Conservation (phyloP, 2,113 vertebrate genomes). For the Globicephala melas region DNA sequence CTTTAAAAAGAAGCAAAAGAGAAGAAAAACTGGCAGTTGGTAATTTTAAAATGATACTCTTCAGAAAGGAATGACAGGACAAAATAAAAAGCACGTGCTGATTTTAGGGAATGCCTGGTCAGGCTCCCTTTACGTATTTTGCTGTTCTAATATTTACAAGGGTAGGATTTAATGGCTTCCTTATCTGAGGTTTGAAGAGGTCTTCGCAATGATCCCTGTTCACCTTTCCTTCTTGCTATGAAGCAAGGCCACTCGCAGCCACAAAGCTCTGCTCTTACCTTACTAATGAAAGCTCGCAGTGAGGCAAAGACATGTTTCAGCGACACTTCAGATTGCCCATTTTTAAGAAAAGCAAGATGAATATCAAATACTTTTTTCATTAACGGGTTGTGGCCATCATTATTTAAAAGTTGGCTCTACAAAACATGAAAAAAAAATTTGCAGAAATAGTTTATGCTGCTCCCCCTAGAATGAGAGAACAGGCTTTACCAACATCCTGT, state of each 20-base stretch:
- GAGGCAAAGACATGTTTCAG: slow-evolving; percentile 94
- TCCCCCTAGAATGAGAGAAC: background rate
- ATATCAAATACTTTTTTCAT: slow-evolving; percentile 98
- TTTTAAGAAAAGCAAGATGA: slow-evolving; percentile 94
- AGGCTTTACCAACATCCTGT: background rate
- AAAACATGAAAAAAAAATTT: slow-evolving; percentile 59
- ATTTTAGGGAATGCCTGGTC: background rate
- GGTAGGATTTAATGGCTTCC: background rate
- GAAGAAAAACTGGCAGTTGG: background rate
- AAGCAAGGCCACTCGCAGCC: background rate
- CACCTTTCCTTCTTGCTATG: background rate
- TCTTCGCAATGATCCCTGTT: background rate
- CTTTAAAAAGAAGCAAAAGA: background rate
- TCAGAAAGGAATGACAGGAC: background rate
- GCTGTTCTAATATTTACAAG: background rate
- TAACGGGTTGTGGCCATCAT: slow-evolving; percentile 93
- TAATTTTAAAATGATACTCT: background rate
- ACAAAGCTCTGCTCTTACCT: slow-evolving; percentile 82
- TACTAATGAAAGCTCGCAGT: slow-evolving; percentile 94
- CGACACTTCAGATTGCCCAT: slow-evolving; percentile 93
- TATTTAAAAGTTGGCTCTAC: slow-evolving; percentile 93
- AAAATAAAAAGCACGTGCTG: background rate
- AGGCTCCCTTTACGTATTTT: background rate
- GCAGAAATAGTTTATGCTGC: background rate
- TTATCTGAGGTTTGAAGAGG: background rate